A percentile compares a stretch with the other conserved stretches of the same genome.
These are phyloP conservation scores for Epistrophella euchroma DNA, from an alignment of 2,888 invertebrate species.

Conservation along the genomic window DNA sequence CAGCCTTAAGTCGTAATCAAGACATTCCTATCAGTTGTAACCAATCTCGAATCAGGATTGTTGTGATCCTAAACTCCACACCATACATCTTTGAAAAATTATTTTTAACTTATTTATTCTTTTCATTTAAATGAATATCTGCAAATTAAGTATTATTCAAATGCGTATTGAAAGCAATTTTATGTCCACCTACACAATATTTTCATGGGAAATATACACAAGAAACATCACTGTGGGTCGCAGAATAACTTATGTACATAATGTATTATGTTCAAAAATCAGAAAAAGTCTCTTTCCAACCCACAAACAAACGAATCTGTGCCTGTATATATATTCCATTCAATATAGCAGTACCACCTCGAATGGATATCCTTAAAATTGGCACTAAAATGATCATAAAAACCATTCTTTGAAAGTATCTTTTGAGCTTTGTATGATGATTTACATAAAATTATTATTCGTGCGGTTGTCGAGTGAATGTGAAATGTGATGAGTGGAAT, in stretches of 20 bases:
- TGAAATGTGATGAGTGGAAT: conserved; percentile 17
- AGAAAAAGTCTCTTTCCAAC: background rate
- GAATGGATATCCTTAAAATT: conserved; percentile 49
- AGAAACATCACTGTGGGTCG: background rate
- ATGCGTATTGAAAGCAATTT: background rate
- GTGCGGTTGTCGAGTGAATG: conserved; percentile 22
- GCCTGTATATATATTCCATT: background rate
- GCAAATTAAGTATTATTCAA: background rate
- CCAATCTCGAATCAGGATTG: background rate
- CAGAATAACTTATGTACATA: conserved; percentile 3
- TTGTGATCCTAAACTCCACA: background rate
- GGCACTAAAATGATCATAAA: conserved; percentile 66
- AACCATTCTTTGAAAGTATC: conserved; percentile 45
- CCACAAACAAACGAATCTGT: conserved; percentile 15
- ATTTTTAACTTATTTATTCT: background rate
- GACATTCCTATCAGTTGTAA: no score
- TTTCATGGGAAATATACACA: background rate
- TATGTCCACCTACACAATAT: background rate
- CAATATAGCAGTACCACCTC: background rate
- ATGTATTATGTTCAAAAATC: background rate
- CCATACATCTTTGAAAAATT: background rate
- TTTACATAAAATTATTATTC: conserved; percentile 53
- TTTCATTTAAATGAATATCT: background rate
- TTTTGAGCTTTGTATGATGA: conserved; percentile 48
- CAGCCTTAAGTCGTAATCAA: no score